Evolutionary conservation across 64 coral and sea anemone genomes (phyloP).

Genomic region (Pachyseris speciosa): DNA sequence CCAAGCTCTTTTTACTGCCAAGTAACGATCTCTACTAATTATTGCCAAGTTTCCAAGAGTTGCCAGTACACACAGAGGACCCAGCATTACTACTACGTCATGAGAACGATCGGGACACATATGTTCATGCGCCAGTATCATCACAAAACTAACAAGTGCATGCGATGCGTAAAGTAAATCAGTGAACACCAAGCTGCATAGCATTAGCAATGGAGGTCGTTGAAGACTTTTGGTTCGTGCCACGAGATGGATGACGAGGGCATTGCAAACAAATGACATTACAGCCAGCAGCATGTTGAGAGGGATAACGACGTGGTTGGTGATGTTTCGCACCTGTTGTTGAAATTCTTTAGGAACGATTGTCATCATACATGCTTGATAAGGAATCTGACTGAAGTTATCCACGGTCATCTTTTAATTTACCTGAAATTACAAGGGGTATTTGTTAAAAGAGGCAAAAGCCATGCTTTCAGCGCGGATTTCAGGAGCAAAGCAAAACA

Average conservation of each 20-base stretch:
- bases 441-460: too few species aligned
- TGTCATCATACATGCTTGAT: neutral
- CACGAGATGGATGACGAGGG: neutral
- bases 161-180: neutral
- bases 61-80: neutral
- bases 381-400: too few species aligned
- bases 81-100: neutral
- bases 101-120: neutral
- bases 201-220: too few species aligned
- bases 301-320: neutral
- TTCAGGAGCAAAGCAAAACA: too few species aligned
- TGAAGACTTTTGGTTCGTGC: too few species aligned
- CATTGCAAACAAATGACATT: neutral
- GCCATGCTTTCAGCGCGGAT: too few species aligned
- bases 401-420: too few species aligned
- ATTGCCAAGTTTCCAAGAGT: neutral
- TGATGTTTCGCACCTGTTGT: neutral
- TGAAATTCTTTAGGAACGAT: neutral
- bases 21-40: constrained; percentile 8
- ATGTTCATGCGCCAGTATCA: neutral
- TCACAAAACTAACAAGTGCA: neutral
- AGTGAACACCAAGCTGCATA: too few species aligned
- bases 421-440: too few species aligned
- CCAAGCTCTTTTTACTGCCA: neutral
- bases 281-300: neutral